Percentiles rank a stretch among this genome's conserved stretches.
Evolutionary conservation across 2,113 vertebrate genomes (phyloP).

Genomic region (Sinosuthora webbiana): DNA sequence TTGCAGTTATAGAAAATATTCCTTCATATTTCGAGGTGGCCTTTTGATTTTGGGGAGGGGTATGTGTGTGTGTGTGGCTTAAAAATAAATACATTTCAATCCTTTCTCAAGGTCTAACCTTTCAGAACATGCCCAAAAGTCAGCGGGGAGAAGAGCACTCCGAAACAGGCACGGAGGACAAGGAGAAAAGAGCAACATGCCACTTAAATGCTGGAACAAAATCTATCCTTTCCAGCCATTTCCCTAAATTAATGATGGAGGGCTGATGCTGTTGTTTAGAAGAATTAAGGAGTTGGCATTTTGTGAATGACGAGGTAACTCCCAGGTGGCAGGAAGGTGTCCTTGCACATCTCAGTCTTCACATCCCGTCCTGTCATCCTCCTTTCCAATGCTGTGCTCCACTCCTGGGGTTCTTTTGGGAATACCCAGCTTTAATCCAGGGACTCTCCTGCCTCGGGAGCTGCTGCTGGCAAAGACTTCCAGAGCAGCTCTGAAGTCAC

Average conservation of each 20-base stretch:
- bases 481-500: not conserved
- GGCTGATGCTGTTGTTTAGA: not conserved
- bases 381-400: not conserved
- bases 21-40: conserved; percentile 20
- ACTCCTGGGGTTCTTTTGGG: not conserved
- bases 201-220: not conserved
- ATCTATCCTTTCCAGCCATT: not conserved
- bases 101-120: conserved; percentile 4
- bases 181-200: not conserved
- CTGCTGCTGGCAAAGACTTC: not conserved
- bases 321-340: not conserved
- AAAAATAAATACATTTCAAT: not conserved
- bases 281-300: not conserved
- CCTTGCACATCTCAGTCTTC: not conserved
- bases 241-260: not conserved
- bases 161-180: not conserved
- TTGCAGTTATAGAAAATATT: conserved; percentile 2
- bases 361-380: not conserved
- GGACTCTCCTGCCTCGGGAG: not conserved
- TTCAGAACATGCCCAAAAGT: not conserved
- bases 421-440: not conserved
- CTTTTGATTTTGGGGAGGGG: not conserved
- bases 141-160: not conserved
- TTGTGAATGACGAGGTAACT: not conserved
- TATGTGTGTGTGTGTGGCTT: not conserved